phyloP scores from a whole-genome alignment of 1,140 invertebrate species.

The Caenorhabditis inopinata region DNA sequence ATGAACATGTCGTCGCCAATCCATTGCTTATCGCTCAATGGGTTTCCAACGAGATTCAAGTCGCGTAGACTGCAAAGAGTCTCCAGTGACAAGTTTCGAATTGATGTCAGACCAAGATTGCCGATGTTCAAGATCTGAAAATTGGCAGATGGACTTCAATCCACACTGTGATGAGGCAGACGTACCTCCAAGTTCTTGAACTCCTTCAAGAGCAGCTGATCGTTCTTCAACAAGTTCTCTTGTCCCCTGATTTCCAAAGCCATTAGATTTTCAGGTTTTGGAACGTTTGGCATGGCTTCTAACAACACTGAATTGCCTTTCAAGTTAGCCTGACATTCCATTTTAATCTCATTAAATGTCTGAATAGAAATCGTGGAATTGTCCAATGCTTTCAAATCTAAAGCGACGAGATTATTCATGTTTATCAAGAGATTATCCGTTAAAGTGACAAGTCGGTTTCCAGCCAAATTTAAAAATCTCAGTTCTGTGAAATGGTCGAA shows the following conservation, averaged over 20 bases:
- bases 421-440: background rate
- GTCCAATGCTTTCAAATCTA: background rate
- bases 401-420: background rate
- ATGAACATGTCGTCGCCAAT: background rate
- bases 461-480: background rate
- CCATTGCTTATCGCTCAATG: background rate
- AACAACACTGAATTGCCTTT: background rate
- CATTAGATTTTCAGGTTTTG: background rate
- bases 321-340: background rate
- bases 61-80: background rate
- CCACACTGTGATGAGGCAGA: too few species aligned
- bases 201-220: background rate
- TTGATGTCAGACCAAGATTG: background rate
- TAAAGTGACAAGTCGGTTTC: background rate
- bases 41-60: background rate
- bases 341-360: background rate
- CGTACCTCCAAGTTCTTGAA: background rate
- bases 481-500: background rate
- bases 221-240: background rate
- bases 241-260: background rate
- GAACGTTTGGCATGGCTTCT: background rate
- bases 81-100: background rate
- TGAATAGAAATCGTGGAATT: background rate
- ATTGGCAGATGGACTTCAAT: too few species aligned
- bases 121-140: background rate